Conservation (phyloP, 2,113 vertebrate genomes). For the Willisornis vidua region DNA sequence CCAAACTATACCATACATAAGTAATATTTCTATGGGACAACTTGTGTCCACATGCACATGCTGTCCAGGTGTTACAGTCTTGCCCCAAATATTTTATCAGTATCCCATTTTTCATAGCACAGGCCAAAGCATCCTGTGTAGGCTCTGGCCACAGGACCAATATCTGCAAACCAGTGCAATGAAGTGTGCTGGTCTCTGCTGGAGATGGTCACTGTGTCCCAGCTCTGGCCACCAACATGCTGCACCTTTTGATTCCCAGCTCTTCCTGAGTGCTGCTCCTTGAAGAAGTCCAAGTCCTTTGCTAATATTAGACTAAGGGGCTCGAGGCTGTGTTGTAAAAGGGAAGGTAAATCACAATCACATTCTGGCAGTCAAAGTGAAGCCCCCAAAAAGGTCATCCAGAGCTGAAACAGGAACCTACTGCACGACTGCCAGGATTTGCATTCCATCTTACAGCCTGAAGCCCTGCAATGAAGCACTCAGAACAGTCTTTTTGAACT, state of each 20-base stretch:
- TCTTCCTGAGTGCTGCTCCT: not conserved
- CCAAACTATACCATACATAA: not conserved
- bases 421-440: not conserved
- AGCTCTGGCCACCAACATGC: accelerated
- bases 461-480: constrained; percentile 5
- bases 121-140: accelerated
- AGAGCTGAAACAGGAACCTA: not conserved
- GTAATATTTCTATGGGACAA: not conserved
- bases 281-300: not conserved
- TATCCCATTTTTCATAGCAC: not conserved
- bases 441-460: not conserved
- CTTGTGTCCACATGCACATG: accelerated
- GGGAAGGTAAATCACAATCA: not conserved
- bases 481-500: constrained; percentile 5
- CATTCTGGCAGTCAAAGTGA: not conserved
- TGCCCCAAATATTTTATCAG: not conserved
- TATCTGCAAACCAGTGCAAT: accelerated
- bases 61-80: not conserved
- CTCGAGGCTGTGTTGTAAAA: not conserved
- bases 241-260: not conserved
- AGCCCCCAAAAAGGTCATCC: not conserved
- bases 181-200: not conserved
- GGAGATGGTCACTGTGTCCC: not conserved
- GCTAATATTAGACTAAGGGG: not conserved
- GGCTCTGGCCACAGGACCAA: not conserved